Evolutionary conservation across 2,113 vertebrate species (phyloP).

Genomic region (Oceanites oceanicus): DNA sequence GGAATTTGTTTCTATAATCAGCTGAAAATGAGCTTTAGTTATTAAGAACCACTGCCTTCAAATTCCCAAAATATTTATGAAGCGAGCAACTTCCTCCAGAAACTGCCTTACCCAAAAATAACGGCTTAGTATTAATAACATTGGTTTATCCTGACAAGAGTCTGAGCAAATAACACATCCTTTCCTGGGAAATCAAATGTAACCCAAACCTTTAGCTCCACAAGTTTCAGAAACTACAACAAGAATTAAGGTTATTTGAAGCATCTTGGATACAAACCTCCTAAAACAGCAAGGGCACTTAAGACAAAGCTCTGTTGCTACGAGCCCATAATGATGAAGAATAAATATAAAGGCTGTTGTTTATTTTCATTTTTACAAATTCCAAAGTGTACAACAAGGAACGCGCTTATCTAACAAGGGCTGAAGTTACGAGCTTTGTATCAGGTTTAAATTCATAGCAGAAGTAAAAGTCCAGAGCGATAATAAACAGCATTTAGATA

Average conservation of each 20-base stretch:
- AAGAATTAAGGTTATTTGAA: not conserved
- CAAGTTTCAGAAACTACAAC: not conserved
- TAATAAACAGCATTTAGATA: no score
- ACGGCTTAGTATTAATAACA: not conserved
- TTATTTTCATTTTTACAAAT: not conserved
- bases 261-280: not conserved
- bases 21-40: not conserved
- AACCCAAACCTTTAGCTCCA: not conserved
- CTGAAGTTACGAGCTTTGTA: accelerated
- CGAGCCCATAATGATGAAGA: not conserved
- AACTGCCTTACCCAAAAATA: not conserved
- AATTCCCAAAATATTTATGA: not conserved
- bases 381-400: not conserved
- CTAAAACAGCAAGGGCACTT: not conserved
- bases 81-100: not conserved
- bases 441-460: not conserved
- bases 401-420: not conserved
- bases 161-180: not conserved
- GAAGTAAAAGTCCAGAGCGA: not conserved
- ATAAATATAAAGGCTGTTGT: not conserved
- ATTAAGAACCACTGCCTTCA: not conserved
- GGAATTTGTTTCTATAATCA: not conserved
- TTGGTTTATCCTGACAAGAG: not conserved
- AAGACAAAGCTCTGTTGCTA: not conserved
- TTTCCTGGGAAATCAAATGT: not conserved